Evolutionary conservation across 2,113 vertebrate species (phyloP).

Genomic region (Monopterus albus): DNA sequence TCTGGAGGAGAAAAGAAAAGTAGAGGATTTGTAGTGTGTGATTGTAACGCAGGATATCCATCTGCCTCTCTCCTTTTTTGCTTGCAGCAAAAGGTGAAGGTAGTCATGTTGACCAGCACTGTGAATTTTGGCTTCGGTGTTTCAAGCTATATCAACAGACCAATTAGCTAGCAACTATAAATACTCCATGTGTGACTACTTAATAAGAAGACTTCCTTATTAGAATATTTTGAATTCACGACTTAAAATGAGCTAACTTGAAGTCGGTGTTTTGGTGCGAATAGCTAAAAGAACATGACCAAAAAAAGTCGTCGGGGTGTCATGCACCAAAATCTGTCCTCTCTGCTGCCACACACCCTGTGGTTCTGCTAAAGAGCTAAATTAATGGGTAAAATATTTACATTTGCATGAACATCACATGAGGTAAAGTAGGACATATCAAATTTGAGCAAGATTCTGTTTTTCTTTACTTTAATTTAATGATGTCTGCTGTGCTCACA

Average conservation of each 20-base stretch:
- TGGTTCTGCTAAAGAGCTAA: background rate
- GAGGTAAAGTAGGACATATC: conserved; percentile 3
- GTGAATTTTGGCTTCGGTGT: conserved; percentile 21
- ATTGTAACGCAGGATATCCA: conserved; percentile 77
- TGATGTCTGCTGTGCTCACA: conserved; percentile 6
- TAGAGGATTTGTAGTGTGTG: conserved; percentile 74
- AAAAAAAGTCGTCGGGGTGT: background rate
- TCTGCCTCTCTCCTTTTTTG: conserved; percentile 49
- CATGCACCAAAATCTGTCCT: too few species aligned
- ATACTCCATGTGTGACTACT: conserved; percentile 36
- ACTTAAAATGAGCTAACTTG: conserved; percentile 15
- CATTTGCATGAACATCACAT: background rate
- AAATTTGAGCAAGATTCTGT: conserved; percentile 3
- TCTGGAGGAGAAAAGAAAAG: conserved; percentile 76
- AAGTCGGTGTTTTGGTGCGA: conserved; percentile 9
- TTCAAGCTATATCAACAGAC: conserved; percentile 18
- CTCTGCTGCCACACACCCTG: too few species aligned
- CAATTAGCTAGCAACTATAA: conserved; percentile 24
- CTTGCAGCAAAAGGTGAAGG: conserved; percentile 63
- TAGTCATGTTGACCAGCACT: conserved; percentile 44
- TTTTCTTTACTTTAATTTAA: conserved; percentile 20
- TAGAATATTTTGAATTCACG: conserved; percentile 24
- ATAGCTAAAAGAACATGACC: conserved; percentile 1
- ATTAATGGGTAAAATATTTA: too few species aligned
- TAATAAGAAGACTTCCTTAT: conserved; percentile 27